Evolutionary conservation across 2,113 vertebrate species (phyloP), one percentile per base, ranked within the genome.

Genomic region (Calyptomena viridis): DNA sequence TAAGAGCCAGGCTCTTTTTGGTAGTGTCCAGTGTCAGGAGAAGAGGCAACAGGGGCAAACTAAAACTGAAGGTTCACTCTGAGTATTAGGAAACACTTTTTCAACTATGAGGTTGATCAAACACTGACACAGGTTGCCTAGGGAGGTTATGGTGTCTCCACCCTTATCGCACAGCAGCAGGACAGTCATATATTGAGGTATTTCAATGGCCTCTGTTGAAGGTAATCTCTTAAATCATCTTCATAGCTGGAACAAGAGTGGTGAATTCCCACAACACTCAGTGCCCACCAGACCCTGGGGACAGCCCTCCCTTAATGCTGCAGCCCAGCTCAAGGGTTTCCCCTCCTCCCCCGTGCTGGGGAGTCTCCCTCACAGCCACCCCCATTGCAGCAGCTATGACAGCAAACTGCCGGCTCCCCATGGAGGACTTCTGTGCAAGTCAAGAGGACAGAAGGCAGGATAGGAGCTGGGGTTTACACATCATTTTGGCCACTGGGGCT

Each of bases 321-420:
- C 31, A 64, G n/a, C 20, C n/a, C 55, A 40, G 11, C 15, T 91
- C 37, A 83, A 47, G 5, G 14, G 11, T 20, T 60, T 39, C 39
- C 53, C 44, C 14, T 19, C 2, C 20, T 47, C 15, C n/a, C 2
- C 0, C 44, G 46, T 66, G 31, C 15, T 18, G 35, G 8, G 42
- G 13, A 24, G 40, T 44, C 8, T 82, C 47, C 66, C 23, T 55
- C 0, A 2, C 24, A 39, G 35, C 55, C 30, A 23, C 8, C 33
- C 11, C 0, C 8, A 16, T 33, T 40, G 28, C 44, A 68, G 71
- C 53, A 63, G 27, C 49, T 68, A 6, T n/a, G 30, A 22, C 22
- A 64, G 35, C 39, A 28, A 30, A 19, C 27, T 39, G 24, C n/a
- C 30, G 30, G n/a, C 46, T 72, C 77, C 44, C 14, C 14, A 10